Evolutionary conservation across 2,113 vertebrate species (phyloP), one percentile per base, ranked within the genome.

Genomic region (Hyaena hyaena): DNA sequence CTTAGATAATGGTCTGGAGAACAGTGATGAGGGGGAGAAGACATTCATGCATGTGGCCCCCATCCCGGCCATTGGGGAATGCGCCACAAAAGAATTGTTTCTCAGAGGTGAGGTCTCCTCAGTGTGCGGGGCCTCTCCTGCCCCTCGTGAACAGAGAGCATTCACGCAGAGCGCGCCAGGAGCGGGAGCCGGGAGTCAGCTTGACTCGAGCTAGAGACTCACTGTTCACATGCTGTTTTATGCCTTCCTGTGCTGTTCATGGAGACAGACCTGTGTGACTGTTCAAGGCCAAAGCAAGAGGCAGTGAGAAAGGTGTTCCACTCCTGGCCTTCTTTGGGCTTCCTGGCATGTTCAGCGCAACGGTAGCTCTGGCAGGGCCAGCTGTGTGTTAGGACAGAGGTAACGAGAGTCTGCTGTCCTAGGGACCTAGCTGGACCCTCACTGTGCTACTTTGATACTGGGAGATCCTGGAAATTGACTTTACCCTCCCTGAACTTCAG

Each of bases 271-370:
- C 50, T 55, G 19, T 3, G 3, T 48, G 81, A 7, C 61, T 69
- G 28, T 43, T 82, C 66, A 45, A 35, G 43, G 45, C 31, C 73
- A 31, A 79, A 89, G 43, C 26, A 88, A 53, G 55, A 71, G 3
- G 6, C 50, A 2, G 10, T 35, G 23, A 63, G 31, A 35, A 24
- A 39, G 31, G 24, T 28, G 5, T 21, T 43, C 17, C 5, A 5
- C 12, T n/a, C 6, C 23, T 55, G 58, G 55, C 39, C 12, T 90
- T 65, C 83, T 65, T 19, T 5, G 39, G 15, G 21, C 2, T 24
- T n/a, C n/a, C 69, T 26, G 23, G 43, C 3, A 39, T 28, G 53
- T n/a, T 31, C 0, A 0, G 26, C 1, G 5, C 48, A n/a, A 31
- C 12, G 6, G n/a, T 17, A 63, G n/a, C 12, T 31, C 69, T 21